These are phyloP conservation scores for Burhinus bistriatus DNA, from an alignment of 2,113 vertebrate genomes.

Conservation along the genomic window DNA sequence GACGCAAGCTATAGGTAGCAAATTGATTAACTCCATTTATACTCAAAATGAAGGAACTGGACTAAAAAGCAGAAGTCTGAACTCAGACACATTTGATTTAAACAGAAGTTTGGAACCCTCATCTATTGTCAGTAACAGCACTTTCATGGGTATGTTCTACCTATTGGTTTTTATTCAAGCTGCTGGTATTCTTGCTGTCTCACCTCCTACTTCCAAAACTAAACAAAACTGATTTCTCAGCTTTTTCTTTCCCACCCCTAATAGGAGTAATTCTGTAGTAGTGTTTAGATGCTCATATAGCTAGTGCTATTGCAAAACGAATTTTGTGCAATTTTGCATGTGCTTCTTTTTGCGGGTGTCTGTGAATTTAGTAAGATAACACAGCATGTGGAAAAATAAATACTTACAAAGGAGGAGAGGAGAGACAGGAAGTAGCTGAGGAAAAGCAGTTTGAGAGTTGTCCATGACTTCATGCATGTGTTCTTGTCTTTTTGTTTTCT, in stretches of 20 bases:
- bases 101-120: constrained; percentile 67
- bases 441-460: neutral
- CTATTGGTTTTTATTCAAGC: neutral
- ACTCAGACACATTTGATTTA: constrained; percentile 69
- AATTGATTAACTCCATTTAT: constrained; percentile 51
- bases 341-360: neutral
- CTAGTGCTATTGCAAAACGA: neutral
- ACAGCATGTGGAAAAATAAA: neutral
- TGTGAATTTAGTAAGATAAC: neutral
- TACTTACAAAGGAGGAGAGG: neutral
- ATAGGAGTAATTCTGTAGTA: neutral
- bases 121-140: constrained; percentile 38
- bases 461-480: neutral
- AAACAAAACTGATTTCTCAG: neutral
- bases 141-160: constrained; percentile 86
- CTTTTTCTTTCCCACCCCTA: neutral
- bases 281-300: neutral
- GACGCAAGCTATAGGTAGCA: constrained; percentile 35
- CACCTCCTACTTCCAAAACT: neutral
- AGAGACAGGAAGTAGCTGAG: neutral
- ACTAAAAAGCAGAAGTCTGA: constrained; percentile 55
- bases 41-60: constrained; percentile 67
- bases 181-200: neutral
- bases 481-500: neutral
- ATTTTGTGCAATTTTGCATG: neutral